Evolutionary conservation across 2,797 vertebrate species (phyloP), one percentile per base, ranked within the genome.

Genomic region (Chrosomus eos): DNA sequence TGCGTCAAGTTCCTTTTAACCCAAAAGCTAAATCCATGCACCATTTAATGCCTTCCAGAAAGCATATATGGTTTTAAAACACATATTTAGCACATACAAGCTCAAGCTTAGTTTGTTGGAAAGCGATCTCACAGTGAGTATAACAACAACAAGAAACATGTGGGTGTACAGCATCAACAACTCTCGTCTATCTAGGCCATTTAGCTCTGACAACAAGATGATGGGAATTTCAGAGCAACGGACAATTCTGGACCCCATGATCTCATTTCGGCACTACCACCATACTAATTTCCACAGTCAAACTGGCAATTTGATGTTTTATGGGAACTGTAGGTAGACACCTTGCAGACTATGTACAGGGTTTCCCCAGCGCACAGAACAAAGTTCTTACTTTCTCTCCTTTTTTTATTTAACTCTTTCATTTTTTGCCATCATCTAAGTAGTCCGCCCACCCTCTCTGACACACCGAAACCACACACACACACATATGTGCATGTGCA

Each of bases 361-460:
- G 86, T 84, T 90, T 86, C 85, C 90, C 86, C 84, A 66, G 87
- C 85, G 84, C 45, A 78, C 70, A 81, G 81, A 70, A 82, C 31
- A 83, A 90, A 89, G 80, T 74, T 36, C 9, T 83, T 73, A 64
- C 55, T 84, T 82, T 90, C 87, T 86, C 53, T 78, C 87, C 89
- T 85, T 36, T 82, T 88, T 88, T 79, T 86, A 83, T 82, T 90
- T 87, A 90, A 92, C 89, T 70, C 89, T 91, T 91, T 92, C 85
- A 88, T 86, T 85, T 62, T 87, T 87, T 73, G 62, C 84, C 67
- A 81, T 76, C 78, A 88, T 81, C 82, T 67, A 58, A 70, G 72
- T 43, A 48, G 48, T 85, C 75, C 78, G 66, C 78, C 81, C 81
- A 84, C 72, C 79, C 77, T 86, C 38, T 58, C 64, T 58, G 21